phyloP scores from a whole-genome alignment of 2,888 invertebrate genomes.

The Eupithecia abbreviata region DNA sequence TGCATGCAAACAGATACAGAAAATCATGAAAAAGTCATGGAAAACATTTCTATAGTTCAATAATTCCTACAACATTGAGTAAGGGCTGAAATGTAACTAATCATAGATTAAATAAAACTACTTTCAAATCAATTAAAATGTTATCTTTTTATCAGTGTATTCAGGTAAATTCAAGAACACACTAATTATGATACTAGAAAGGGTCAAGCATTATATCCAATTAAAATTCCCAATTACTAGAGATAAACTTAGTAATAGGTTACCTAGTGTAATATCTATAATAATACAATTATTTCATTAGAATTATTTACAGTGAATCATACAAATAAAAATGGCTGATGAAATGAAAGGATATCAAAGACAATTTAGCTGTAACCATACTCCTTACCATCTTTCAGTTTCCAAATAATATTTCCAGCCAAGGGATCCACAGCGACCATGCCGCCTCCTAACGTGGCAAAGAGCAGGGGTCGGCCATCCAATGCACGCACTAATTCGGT shows the following conservation, averaged over 20 bases:
- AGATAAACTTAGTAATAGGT: neutral
- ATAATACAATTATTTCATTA: neutral
- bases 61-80: neutral
- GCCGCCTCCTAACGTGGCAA: slow-evolving; percentile 96
- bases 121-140: neutral
- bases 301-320: neutral
- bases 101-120: neutral
- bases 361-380: neutral
- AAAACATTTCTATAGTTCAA: neutral
- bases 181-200: neutral
- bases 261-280: neutral
- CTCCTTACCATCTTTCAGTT: slow-evolving; percentile 91
- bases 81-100: neutral
- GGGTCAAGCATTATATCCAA: neutral
- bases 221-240: neutral
- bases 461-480: slow-evolving; percentile 90
- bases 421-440: slow-evolving; percentile 94
- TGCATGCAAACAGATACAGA: neutral
- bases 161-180: neutral
- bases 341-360: slow-evolving; percentile 6
- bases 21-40: no score
- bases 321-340: slow-evolving; percentile 11
- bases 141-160: neutral
- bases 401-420: slow-evolving; percentile 95
- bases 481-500: slow-evolving; percentile 87